phyloP scores from a whole-genome alignment of 2,888 invertebrate species.

The Steinernema carpocapsae region DNA sequence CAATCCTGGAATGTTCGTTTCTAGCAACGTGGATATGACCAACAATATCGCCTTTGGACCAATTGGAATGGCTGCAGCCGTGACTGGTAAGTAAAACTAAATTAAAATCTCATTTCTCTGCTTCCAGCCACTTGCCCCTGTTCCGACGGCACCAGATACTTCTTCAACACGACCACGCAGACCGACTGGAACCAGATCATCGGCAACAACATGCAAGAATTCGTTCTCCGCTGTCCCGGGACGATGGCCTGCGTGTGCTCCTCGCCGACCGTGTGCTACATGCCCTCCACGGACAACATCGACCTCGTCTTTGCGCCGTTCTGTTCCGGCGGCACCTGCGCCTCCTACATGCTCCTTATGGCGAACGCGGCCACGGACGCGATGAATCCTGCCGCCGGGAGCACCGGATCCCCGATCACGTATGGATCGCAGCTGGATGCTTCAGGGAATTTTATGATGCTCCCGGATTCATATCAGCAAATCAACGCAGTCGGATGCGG shows the following conservation, averaged over 20 bases:
- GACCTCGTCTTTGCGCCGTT: not conserved
- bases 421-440: constrained; percentile 8
- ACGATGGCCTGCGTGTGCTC: constrained; percentile 4
- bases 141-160: constrained; percentile 2
- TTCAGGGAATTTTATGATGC: not conserved
- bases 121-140: constrained; percentile 12
- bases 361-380: not conserved
- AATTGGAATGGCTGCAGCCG: not conserved
- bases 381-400: constrained; percentile 1
- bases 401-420: constrained; percentile 10
- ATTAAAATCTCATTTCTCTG: not conserved
- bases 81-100: not conserved
- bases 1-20: constrained; percentile 20
- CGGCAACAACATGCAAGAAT: not conserved
- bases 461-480: not conserved
- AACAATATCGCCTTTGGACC: not conserved
- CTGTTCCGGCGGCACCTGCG: constrained; percentile 12
- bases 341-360: not conserved
- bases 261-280: not conserved
- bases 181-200: not conserved
- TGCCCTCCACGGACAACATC: not conserved
- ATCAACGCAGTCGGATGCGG: constrained; percentile 10
- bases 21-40: not conserved
- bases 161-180: not conserved
- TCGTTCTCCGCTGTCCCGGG: not conserved